A percentile compares a stretch with the other conserved stretches of the same genome.
Conservation (phyloP, 2,888 invertebrate genomes). For the Drosophila prolongata region DNA sequence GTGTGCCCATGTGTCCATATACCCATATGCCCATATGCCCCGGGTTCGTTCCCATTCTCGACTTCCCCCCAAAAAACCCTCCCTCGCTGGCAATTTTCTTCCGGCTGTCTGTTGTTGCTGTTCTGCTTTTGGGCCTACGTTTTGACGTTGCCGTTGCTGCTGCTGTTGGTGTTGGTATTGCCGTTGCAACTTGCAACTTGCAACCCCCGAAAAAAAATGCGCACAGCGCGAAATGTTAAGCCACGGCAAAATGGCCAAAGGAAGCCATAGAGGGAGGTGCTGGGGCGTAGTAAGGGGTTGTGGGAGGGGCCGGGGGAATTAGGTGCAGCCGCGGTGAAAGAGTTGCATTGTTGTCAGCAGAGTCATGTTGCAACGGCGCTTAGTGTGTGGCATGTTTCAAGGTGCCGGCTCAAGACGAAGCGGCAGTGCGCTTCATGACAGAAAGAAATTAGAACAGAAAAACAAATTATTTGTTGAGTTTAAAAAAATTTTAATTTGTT, state of each 20-base stretch:
- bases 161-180: constrained; percentile 16
- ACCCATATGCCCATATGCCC: constrained; percentile 29
- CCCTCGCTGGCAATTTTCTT: constrained; percentile 63
- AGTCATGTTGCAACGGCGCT: constrained; percentile 69
- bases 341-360: constrained; percentile 75
- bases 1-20: constrained; percentile 7
- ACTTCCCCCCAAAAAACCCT: constrained; percentile 14
- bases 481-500: too few relatives aligned
- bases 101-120: constrained; percentile 49
- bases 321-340: constrained; percentile 43
- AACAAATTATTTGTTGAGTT: background rate
- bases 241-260: constrained; percentile 52
- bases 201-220: constrained; percentile 52
- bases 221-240: constrained; percentile 67
- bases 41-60: constrained; percentile 33
- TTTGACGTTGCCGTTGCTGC: constrained; percentile 10
- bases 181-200: constrained; percentile 33
- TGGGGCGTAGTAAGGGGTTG: background rate
- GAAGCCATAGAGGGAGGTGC: constrained; percentile 27
- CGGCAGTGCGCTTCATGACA: constrained; percentile 49
- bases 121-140: constrained; percentile 44
- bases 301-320: constrained; percentile 11
- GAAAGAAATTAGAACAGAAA: too few relatives aligned
- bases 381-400: constrained; percentile 64
- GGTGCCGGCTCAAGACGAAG: constrained; percentile 46